Evolutionary conservation across 2,888 invertebrate species (phyloP), one percentile per base, ranked within the genome.

Genomic region (Phrixothrix hirtus): DNA sequence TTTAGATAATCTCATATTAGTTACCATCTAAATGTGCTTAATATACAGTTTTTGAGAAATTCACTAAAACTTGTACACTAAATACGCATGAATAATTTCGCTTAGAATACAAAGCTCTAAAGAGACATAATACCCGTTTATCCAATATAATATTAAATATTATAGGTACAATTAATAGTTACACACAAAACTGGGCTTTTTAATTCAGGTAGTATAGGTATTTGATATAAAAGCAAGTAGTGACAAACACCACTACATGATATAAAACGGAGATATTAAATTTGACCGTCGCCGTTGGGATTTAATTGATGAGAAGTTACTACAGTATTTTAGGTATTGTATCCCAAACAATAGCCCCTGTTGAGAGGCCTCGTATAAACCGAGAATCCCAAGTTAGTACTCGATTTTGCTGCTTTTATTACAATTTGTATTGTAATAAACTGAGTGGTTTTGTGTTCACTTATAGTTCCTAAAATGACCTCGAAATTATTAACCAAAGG

Each of bases 281-380:
- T 51, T 44, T 31, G 27, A 42, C 30, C 17, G 38, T 36, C 51
- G 39, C 38, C 44, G 45, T 29, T 35, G 45, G 29, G 52, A 41
- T 39, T 45, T 52, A 52, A 52, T 52, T 52, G 52, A 52, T 52
- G 52, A 27, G 46, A 52, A 52, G 45, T 46, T 46, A 46, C 35
- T 52, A 41, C 41, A 39, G 41, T 46, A 46, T 52, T 52, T 46
- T 45, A 52, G 45, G 46, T 37, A 45, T 52, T 46, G 52, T 42
- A 45, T 34, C 25, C 30, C 30, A 46, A 52, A 52, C 52, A 52
- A 52, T 52, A 42, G 52, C 34, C 45, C 21, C 15, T 41, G 51
- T 44, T 44, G 44, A 51, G 44, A 44, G 44, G 37, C 31, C 39
- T 35, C 26, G 32, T 34, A 31, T 39, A 44, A 44, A 44, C 38